A percentile compares a stretch with the other conserved stretches of the same genome.
Evolutionary conservation across 2,888 invertebrate species (phyloP).

Genomic region (Stramonita haemastoma): DNA sequence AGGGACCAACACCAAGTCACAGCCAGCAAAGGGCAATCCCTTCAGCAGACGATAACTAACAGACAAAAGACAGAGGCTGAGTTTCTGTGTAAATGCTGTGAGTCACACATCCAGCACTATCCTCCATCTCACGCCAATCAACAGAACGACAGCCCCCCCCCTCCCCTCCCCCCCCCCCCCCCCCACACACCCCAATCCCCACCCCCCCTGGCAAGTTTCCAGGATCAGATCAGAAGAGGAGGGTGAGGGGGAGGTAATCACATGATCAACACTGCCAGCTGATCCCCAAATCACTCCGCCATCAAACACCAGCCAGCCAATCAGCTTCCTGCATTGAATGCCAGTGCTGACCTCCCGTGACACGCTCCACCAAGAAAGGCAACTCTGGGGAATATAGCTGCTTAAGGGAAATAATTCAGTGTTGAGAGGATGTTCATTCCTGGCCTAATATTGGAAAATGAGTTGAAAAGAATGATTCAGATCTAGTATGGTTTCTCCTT

Average conservation of each 20-base stretch:
- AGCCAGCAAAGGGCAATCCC: no score
- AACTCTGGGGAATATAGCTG: neutral
- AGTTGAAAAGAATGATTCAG: neutral
- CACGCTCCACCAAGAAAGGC: neutral
- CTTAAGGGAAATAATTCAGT: constrained; percentile 6
- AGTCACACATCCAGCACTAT: no score
- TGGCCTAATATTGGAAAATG: constrained; percentile 7
- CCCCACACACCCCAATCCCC: neutral
- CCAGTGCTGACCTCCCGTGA: constrained; percentile 27
- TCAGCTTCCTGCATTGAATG: constrained; percentile 31
- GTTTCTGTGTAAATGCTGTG: no score
- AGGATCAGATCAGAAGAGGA: constrained; percentile 30
- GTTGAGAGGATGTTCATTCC: constrained; percentile 15
- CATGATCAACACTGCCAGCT: constrained; percentile 35
- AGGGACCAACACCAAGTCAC: no score
- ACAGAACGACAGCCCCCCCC: no score
- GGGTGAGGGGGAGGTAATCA: constrained; percentile 25
- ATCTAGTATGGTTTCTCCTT: neutral
- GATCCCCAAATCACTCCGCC: constrained; percentile 41
- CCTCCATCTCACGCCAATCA: no score
- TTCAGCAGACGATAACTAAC: no score
- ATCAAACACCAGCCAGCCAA: constrained; percentile 39
- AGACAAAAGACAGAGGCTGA: no score
- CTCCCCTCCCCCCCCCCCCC: neutral
- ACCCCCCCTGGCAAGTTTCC: neutral